Evolutionary conservation across 1,140 invertebrate species (phyloP).

Genomic region (Latrodectus geometricus): DNA sequence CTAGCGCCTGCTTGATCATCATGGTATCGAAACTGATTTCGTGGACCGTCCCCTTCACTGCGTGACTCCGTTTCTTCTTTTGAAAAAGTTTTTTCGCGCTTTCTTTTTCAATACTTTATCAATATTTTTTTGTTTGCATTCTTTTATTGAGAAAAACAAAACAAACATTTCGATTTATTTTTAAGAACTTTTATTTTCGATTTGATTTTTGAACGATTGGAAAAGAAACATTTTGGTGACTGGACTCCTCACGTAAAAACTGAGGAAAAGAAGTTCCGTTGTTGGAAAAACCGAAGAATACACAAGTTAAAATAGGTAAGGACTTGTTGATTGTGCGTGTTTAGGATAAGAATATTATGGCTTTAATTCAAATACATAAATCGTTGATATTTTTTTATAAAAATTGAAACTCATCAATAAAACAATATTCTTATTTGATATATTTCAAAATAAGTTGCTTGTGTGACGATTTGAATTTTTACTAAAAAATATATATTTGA

Average conservation of each 20-base stretch:
- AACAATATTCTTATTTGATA: too few relatives aligned
- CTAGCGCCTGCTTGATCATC: not conserved
- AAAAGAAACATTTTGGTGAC: too few relatives aligned
- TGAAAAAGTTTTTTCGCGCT: not conserved
- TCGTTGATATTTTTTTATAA: too few relatives aligned
- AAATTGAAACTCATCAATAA: too few relatives aligned
- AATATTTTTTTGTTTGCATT: not conserved
- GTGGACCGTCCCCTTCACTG: not conserved
- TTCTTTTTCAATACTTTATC: not conserved
- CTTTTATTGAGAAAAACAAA: not conserved
- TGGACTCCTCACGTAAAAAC: not conserved
- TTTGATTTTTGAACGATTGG: too few relatives aligned
- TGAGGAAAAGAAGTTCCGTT: not conserved
- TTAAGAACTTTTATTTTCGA: too few relatives aligned
- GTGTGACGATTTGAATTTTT: too few relatives aligned
- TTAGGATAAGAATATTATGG: too few relatives aligned
- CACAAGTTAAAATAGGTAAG: not conserved
- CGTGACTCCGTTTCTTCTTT: not conserved
- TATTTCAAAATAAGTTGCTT: too few relatives aligned
- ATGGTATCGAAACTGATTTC: not conserved
- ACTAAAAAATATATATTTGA: too few relatives aligned
- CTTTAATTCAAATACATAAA: too few relatives aligned
- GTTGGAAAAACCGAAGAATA: not conserved
- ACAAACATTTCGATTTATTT: too few relatives aligned
- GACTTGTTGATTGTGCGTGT: not conserved